Conservation (phyloP, 2,113 vertebrate genomes). For the Eublepharis macularius region DNA sequence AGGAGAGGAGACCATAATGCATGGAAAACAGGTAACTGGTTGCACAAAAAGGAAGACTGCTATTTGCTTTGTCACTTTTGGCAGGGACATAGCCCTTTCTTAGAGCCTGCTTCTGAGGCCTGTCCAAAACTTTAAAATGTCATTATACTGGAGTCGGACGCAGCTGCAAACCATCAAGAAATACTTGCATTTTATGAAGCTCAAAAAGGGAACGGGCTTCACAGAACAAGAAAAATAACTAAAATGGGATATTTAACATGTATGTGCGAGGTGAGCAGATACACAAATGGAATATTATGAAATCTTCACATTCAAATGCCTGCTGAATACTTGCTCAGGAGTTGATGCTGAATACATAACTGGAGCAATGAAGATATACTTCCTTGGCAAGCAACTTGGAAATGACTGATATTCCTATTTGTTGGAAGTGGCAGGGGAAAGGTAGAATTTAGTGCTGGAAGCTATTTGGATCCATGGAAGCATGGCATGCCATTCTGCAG, state of each 20-base stretch:
- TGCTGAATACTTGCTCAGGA: neutral
- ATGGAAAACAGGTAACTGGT: neutral
- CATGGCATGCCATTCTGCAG: neutral
- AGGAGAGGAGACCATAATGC: neutral
- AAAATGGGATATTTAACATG: neutral
- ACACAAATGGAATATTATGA: neutral
- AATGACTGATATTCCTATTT: fast-evolving
- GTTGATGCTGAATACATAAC: neutral
- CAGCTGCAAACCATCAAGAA: neutral
- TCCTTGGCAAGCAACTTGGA: neutral
- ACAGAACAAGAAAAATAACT: neutral
- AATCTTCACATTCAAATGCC: neutral
- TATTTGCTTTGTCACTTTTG: neutral
- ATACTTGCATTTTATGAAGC: neutral
- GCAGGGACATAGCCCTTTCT: neutral
- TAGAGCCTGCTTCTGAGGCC: neutral
- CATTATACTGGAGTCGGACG: too few relatives aligned
- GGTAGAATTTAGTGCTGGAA: neutral
- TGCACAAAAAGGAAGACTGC: neutral
- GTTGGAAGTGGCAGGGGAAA: neutral
- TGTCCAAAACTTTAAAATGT: neutral
- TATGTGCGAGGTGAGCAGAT: neutral
- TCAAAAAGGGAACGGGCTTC: neutral
- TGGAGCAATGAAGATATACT: neutral
- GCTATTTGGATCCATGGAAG: neutral